Evolutionary conservation across 1,140 invertebrate genomes (phyloP), one percentile per base, ranked within the genome.

Genomic region (Oryzaephilus surinamensis): DNA sequence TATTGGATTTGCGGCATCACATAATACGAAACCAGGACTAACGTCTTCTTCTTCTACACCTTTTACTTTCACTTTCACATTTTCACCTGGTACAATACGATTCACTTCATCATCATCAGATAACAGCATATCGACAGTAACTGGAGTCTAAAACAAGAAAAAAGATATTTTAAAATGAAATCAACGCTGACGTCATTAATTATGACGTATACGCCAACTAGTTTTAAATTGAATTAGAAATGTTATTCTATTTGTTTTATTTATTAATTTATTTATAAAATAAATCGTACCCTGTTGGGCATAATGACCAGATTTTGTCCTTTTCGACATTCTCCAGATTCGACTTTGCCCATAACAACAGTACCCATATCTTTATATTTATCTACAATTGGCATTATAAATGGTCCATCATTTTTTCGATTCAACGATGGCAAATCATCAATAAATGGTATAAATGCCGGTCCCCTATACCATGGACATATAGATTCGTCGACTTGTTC

Each of bases 361-460:
- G 96, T 99, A 42, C 97, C 97, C 95, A 99, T 99, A 60, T 99
- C 97, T 70, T 96, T 97, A 65, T 97, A 99, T 67, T 97, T 97
- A 64, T 99, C 95, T 21, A 97, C 89, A 45, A 99, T 85, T 34
- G 97, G 96, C 81, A 98, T 88, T 35, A 97, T 84, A 57, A 99
- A 94, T 12, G 96, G 93, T 17, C 92, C 94, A 55, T 93, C 91
- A 50, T 77, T 75, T 56, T 91, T 90, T 52, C 96, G 79, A 63
- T 87, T 88, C 4, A 98, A 73, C 5, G 88, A 81, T 13, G 93
- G 91, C 55, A 99, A 63, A 38, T 81, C 75, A 64, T 99, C 95
- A 46, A 99, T 90, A 57, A 97, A 97, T 33, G 92, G 83, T 60
- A 99, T 93, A 59, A 99, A 96, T 20, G 92, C 82, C 27, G 81